phyloP scores from a whole-genome alignment of 2,797 vertebrate species.

The Danio aesculapii region DNA sequence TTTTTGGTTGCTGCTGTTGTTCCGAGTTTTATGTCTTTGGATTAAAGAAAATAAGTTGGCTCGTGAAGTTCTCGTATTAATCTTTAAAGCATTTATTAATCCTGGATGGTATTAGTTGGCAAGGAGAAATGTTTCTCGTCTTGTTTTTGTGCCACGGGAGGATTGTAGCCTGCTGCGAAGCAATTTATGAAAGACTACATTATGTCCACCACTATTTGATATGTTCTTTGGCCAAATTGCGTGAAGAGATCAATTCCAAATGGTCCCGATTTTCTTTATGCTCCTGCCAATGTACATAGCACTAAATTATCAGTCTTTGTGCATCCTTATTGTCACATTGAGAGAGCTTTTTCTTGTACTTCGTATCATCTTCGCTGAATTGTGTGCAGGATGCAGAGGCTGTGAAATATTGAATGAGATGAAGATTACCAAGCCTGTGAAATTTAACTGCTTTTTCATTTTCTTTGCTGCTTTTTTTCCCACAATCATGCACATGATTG shows the following conservation, averaged over 20 bases:
- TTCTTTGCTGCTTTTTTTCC: background rate
- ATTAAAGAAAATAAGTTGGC: constrained; percentile 14
- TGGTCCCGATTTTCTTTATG: background rate
- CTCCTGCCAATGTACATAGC: background rate
- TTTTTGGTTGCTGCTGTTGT: background rate
- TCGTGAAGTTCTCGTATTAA: background rate
- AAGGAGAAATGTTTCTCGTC: background rate
- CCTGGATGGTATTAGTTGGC: background rate
- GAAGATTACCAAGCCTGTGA: background rate
- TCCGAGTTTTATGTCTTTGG: constrained; percentile 1
- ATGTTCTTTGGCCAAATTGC: constrained; percentile 9
- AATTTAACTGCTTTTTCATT: background rate
- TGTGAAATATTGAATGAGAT: background rate
- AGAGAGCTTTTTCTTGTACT: constrained; percentile 17
- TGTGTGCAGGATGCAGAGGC: constrained; percentile 20
- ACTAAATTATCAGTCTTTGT: constrained; percentile 1
- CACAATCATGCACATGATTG: background rate
- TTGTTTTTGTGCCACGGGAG: constrained; percentile 9
- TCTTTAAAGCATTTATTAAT: constrained; percentile 10
- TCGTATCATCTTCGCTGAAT: background rate
- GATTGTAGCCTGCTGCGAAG: background rate
- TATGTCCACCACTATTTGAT: constrained; percentile 11
- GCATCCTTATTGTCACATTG: constrained; percentile 7
- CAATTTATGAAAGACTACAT: background rate
- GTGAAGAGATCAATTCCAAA: constrained; percentile 5